Evolutionary conservation across 2,888 invertebrate species (phyloP).

Genomic region (Troglohyphantes excavatus): DNA sequence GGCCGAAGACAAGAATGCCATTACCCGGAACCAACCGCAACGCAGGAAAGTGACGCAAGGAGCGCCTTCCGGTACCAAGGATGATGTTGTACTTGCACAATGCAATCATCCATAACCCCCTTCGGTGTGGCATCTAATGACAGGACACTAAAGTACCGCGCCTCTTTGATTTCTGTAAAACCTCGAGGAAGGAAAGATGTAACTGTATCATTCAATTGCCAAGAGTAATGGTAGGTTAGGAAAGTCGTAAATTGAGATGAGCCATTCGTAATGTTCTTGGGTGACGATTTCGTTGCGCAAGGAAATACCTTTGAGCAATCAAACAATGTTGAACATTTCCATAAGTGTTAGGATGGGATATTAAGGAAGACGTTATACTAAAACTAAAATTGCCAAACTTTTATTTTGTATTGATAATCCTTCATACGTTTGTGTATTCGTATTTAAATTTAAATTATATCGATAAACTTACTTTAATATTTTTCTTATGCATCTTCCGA

Average conservation of each 20-base stretch:
- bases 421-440: too few species aligned
- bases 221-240: not conserved
- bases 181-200: too few species aligned
- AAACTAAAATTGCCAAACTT: too few species aligned
- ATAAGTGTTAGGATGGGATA: too few species aligned
- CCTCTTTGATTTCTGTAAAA: not conserved
- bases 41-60: slow-evolving; percentile 3
- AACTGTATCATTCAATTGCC: not conserved
- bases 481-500: too few species aligned
- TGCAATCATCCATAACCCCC: not conserved
- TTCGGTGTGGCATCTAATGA: not conserved
- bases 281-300: not conserved
- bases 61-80: not conserved
- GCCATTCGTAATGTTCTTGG: not conserved
- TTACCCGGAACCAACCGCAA: slow-evolving; percentile 24
- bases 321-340: too few species aligned
- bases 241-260: not conserved
- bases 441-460: too few species aligned
- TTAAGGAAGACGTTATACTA: too few species aligned
- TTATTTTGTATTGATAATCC: too few species aligned
- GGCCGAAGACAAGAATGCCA: slow-evolving; percentile 7
- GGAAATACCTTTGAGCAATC: not conserved
- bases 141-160: not conserved
- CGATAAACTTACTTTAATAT: too few species aligned
- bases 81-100: too few species aligned